A percentile compares a stretch with the other conserved stretches of the same genome.
phyloP scores from a whole-genome alignment of 2,797 vertebrate species.

The Argyrosomus regius region DNA sequence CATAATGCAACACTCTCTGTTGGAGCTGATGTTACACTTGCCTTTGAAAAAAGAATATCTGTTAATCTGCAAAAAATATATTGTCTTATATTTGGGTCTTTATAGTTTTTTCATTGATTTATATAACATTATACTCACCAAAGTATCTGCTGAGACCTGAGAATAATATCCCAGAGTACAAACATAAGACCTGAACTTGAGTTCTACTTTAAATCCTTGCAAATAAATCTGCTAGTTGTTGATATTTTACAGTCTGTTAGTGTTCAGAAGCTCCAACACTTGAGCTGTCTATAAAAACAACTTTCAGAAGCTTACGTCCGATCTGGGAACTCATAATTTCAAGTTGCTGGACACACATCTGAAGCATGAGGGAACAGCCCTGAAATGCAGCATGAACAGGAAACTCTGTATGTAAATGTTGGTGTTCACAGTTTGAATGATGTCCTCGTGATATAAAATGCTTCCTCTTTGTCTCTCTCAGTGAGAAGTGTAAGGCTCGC shows the following conservation, averaged over 20 bases:
- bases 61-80: neutral
- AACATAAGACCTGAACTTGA: neutral
- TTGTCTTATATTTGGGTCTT: neutral
- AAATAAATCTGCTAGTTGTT: neutral
- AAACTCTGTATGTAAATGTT: slow-evolving; percentile 12
- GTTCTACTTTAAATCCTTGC: neutral
- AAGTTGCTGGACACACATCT: neutral
- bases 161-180: neutral
- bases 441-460: neutral
- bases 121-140: neutral
- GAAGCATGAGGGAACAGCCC: neutral
- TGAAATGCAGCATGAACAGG: neutral
- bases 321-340: neutral
- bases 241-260: neutral
- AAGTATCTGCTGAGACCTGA: neutral
- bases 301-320: neutral
- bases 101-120: neutral
- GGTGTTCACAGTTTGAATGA: neutral
- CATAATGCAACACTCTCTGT: neutral
- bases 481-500: slow-evolving; percentile 97
- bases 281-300: neutral
- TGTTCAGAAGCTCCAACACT: neutral
- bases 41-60: neutral
- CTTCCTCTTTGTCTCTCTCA: slow-evolving; percentile 56
- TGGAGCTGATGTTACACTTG: neutral